Percentiles rank a stretch among this genome's conserved stretches.
These are phyloP conservation scores for Microctonus hyperodae DNA, from an alignment of 2,888 invertebrate species.

Conservation along the genomic window DNA sequence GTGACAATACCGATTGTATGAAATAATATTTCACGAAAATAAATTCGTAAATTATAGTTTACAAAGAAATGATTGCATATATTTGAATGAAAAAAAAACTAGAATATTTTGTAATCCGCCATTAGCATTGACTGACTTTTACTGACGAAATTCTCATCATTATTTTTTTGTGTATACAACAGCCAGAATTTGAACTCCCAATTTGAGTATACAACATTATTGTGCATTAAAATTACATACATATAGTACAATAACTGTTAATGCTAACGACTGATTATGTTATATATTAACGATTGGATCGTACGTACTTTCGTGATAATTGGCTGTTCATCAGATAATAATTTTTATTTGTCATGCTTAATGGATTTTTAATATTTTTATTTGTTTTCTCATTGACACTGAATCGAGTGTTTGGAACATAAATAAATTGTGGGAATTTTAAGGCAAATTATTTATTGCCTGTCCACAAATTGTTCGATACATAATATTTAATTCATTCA, in stretches of 20 bases:
- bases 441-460: constrained; percentile 34
- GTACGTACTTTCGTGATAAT: background rate
- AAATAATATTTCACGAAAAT: too few species aligned
- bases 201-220: background rate
- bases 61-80: too few species aligned
- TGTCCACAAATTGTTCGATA: constrained; percentile 17
- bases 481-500: background rate
- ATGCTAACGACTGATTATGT: background rate
- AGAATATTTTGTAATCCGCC: too few species aligned
- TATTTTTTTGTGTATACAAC: too few species aligned
- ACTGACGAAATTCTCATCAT: too few species aligned
- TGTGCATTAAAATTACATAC: background rate
- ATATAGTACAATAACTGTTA: background rate
- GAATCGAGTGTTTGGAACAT: constrained; percentile 6
- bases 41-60: too few species aligned
- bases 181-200: background rate
- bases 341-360: background rate
- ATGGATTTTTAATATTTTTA: too few species aligned
- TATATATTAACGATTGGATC: background rate
- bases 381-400: background rate
- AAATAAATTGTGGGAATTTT: constrained; percentile 30
- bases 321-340: background rate
- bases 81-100: too few species aligned
- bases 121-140: too few species aligned
- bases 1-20: too few species aligned